These are phyloP conservation scores for Drosophila prosaltans DNA, from an alignment of 1,140 invertebrate species.

Conservation along the genomic window DNA sequence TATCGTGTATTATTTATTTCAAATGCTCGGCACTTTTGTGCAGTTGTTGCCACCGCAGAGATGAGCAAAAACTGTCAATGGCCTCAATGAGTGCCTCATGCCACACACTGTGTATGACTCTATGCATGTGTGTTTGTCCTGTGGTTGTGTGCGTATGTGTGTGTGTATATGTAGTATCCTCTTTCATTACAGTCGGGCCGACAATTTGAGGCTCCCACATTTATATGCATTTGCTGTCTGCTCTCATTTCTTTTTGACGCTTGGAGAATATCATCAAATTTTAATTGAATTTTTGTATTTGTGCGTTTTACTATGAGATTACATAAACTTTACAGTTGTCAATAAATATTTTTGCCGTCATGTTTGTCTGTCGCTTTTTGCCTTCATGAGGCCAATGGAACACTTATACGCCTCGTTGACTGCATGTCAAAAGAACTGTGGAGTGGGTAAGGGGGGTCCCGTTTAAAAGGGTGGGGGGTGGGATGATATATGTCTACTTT, in stretches of 20 bases:
- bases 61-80: constrained; percentile 63
- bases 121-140: background rate
- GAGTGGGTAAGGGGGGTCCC: background rate
- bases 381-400: constrained; percentile 22
- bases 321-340: constrained; percentile 76
- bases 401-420: constrained; percentile 71
- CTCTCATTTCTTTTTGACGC: constrained; percentile 41
- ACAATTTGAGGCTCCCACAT: background rate
- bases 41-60: constrained; percentile 67
- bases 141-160: constrained; percentile 11
- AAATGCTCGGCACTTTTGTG: constrained; percentile 71
- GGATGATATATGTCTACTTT: constrained; percentile 60
- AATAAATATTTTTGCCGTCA: constrained; percentile 44
- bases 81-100: constrained; percentile 55
- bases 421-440: constrained; percentile 25
- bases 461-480: constrained; percentile 22
- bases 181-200: background rate
- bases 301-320: constrained; percentile 68
- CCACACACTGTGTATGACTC: constrained; percentile 11
- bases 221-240: constrained; percentile 4
- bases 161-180: background rate
- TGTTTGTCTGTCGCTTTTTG: background rate
- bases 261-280: constrained; percentile 72
- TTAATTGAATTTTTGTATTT: constrained; percentile 81
- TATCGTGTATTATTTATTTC: constrained; percentile 28